These are phyloP conservation scores for Sinella curviseta DNA, from an alignment of 1,140 invertebrate species.

Conservation along the genomic window DNA sequence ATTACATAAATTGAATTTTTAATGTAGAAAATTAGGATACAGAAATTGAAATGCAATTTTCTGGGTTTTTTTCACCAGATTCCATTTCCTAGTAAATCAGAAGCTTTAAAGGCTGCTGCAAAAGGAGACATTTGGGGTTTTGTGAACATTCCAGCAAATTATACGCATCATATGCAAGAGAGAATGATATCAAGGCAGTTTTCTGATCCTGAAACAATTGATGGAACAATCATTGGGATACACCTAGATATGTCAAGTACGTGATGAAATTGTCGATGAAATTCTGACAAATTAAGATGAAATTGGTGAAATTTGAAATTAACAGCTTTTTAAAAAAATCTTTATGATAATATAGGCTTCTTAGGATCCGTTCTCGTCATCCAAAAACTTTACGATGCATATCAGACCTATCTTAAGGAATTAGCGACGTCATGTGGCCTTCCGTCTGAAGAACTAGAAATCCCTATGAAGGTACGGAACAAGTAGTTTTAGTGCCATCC, in stretches of 20 bases:
- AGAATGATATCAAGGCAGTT: not conserved
- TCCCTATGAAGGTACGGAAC: not conserved
- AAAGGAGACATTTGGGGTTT: not conserved
- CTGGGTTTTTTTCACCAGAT: not conserved
- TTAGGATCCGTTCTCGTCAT: not conserved
- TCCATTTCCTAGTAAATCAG: not conserved
- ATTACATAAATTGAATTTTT: too few relatives aligned
- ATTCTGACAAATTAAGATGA: too few relatives aligned
- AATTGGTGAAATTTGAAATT: not conserved
- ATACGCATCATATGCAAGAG: not conserved
- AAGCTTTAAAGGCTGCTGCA: not conserved
- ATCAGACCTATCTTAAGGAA: not conserved
- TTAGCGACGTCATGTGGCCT: not conserved
- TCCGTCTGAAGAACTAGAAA: not conserved
- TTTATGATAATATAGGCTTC: not conserved
- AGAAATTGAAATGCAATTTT: not conserved
- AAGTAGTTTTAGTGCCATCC: not conserved
- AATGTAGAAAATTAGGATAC: too few relatives aligned
- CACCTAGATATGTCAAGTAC: conserved; percentile 4
- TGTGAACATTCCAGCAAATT: conserved; percentile 7
- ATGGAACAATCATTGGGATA: conserved; percentile 4
- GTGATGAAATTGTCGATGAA: not conserved
- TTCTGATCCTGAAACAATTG: not conserved
- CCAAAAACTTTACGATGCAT: not conserved
- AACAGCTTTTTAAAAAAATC: not conserved